These are phyloP conservation scores for Bubo scandiacus DNA, from an alignment of 2,113 vertebrate genomes.

Conservation along the genomic window DNA sequence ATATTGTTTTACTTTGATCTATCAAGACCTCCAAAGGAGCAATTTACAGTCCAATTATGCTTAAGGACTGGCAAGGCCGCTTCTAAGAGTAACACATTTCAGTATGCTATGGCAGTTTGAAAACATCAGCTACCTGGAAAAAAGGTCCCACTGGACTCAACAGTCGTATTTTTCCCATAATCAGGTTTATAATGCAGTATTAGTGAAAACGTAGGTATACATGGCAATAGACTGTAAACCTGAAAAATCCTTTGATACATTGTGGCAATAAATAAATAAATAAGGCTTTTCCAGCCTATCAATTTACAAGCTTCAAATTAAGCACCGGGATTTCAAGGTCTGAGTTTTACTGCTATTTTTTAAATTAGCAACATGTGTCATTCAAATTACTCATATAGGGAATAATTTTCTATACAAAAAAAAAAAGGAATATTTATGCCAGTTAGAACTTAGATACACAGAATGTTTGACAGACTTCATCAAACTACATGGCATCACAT, in stretches of 20 bases:
- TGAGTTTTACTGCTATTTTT: background rate
- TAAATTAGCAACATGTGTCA: background rate
- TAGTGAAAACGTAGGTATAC: background rate
- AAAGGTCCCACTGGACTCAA: background rate
- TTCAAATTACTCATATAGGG: background rate
- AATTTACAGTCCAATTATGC: slow-evolving; percentile 28
- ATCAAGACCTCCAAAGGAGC: background rate
- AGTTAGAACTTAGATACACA: background rate
- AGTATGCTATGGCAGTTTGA: background rate
- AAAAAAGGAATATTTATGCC: background rate
- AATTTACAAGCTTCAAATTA: background rate
- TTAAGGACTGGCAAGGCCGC: background rate
- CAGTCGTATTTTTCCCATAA: background rate
- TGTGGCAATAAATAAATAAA: background rate
- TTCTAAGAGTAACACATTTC: background rate
- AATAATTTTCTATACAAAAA: background rate
- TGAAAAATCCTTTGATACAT: background rate
- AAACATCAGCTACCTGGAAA: background rate
- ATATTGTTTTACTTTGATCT: background rate
- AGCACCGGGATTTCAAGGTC: background rate
- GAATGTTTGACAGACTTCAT: background rate
- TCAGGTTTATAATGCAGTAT: background rate
- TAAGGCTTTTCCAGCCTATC: background rate
- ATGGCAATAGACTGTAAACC: background rate
- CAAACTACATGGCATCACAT: background rate